A percentile compares a stretch with the other conserved stretches of the same genome.
phyloP scores from a whole-genome alignment of 2,888 invertebrate species.

The Luperina testacea region DNA sequence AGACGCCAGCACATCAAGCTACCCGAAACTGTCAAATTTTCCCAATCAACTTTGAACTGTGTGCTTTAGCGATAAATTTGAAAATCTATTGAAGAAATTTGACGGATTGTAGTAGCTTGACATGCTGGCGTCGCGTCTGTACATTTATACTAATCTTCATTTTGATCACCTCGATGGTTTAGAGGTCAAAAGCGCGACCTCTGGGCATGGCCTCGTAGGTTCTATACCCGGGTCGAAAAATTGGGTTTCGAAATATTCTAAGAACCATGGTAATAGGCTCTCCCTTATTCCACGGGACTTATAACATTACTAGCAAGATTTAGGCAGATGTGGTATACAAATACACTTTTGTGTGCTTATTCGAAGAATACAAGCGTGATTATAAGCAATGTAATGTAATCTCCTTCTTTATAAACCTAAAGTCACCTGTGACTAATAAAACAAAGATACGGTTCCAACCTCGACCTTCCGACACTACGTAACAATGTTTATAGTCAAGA shows the following conservation, averaged over 20 bases:
- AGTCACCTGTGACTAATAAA: conserved; percentile 48
- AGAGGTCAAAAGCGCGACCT: background rate
- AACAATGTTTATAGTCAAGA: conserved; percentile 36
- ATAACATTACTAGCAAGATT: background rate
- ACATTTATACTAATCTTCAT: background rate
- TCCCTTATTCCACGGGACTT: too few relatives aligned
- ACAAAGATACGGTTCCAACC: conserved; percentile 26
- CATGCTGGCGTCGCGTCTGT: too few relatives aligned
- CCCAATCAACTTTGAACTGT: too few relatives aligned
- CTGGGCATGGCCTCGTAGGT: background rate
- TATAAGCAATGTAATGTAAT: background rate
- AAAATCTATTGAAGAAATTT: too few relatives aligned
- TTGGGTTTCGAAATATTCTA: background rate
- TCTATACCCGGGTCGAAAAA: background rate
- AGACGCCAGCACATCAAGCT: too few relatives aligned
- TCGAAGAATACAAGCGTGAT: background rate
- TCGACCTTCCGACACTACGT: conserved; percentile 27
- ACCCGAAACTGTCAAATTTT: too few relatives aligned
- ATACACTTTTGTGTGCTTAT: background rate
- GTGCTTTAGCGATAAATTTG: too few relatives aligned
- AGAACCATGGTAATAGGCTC: background rate
- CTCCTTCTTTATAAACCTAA: background rate
- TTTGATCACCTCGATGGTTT: background rate
- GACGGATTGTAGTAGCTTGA: too few relatives aligned
- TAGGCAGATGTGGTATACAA: background rate